Percentiles rank a stretch among this genome's conserved stretches.
Evolutionary conservation across 23 tunicate genomes (phyloP).

Genomic region (Trididemnum miniatum): DNA sequence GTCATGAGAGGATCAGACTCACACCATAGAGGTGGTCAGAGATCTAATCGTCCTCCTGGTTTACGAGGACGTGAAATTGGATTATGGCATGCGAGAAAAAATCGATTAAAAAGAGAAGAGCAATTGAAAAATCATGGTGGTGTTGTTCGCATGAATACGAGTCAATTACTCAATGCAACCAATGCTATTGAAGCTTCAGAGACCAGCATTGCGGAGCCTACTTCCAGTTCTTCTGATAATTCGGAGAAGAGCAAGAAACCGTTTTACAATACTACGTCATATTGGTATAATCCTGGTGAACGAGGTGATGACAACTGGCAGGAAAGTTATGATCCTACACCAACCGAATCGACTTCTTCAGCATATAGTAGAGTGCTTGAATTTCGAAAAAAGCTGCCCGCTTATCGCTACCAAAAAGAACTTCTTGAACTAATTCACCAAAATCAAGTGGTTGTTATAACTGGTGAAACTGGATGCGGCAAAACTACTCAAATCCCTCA

Average conservation of each 20-base stretch:
- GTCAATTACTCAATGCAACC: constrained; percentile 38
- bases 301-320: background rate
- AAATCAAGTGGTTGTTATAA: constrained; percentile 77
- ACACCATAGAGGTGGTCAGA: too few species aligned
- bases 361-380: constrained; percentile 24
- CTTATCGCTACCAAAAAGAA: constrained; percentile 8
- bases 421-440: constrained; percentile 43
- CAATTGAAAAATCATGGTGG: constrained; percentile 45
- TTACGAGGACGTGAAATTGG: constrained; percentile 71
- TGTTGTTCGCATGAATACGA: constrained; percentile 55
- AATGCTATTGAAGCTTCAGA: constrained; percentile 27
- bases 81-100: constrained; percentile 54
- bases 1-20: too few species aligned
- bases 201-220: background rate
- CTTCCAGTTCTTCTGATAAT: background rate
- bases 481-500: constrained; percentile 85
- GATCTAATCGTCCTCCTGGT: constrained; percentile 27
- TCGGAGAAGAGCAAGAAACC: background rate
- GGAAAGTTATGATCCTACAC: background rate
- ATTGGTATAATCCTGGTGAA: background rate
- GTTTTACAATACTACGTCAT: background rate
- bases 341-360: background rate
- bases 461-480: constrained; percentile 93
- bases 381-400: constrained; percentile 63
- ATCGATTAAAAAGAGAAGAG: constrained; percentile 26